Conservation (phyloP, 1,140 invertebrate species). For the Bombus waltoni region DNA sequence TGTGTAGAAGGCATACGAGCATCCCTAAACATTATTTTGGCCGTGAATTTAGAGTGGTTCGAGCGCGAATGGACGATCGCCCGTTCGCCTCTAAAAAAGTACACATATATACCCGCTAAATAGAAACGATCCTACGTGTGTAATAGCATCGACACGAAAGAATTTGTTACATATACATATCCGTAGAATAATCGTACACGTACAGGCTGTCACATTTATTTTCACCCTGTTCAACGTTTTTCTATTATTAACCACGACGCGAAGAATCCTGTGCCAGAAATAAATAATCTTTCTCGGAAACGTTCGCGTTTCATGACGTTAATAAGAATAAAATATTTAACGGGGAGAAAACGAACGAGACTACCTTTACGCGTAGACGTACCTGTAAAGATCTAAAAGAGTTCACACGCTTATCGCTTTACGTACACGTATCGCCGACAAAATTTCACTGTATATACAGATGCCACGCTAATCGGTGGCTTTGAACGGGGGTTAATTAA, state of each 20-base stretch:
- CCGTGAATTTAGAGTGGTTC: constrained; percentile 56
- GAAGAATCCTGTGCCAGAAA: too few relatives aligned
- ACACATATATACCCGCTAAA: constrained; percentile 27
- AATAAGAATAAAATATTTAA: not conserved
- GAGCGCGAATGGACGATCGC: constrained; percentile 1
- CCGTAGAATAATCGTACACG: constrained; percentile 21
- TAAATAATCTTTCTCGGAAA: not conserved
- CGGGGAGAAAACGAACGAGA: not conserved
- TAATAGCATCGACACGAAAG: constrained; percentile 45
- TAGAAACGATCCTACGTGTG: constrained; percentile 25
- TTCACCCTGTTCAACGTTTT: too few relatives aligned
- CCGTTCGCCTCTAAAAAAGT: constrained; percentile 16
- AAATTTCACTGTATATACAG: constrained; percentile 48
- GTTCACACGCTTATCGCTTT: constrained; percentile 26
- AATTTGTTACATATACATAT: constrained; percentile 27
- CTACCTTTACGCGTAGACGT: not conserved
- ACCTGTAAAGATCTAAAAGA: constrained; percentile 26
- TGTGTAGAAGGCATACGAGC: constrained; percentile 58
- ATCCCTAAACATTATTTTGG: constrained; percentile 59
- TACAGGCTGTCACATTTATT: not conserved
- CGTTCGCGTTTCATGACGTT: not conserved
- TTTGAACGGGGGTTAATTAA: constrained; percentile 42
- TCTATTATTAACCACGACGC: not conserved
- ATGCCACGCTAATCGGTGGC: constrained; percentile 24
- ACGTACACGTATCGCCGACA: constrained; percentile 38